phyloP scores from a whole-genome alignment of 2,888 invertebrate species.

The Tribolium freemani region DNA sequence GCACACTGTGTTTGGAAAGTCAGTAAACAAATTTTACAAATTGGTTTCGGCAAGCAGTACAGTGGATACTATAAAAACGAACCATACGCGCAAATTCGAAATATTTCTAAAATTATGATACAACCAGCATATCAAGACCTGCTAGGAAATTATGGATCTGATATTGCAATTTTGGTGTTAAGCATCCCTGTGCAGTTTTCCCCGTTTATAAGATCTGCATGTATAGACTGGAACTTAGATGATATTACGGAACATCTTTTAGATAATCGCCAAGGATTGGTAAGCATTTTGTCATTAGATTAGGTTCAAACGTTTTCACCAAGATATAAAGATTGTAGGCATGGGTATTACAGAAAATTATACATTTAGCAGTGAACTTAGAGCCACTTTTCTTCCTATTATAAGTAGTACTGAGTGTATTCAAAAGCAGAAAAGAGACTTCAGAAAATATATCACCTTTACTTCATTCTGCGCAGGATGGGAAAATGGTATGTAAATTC shows the following conservation, averaged over 20 bases:
- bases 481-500: no score
- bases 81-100: slow-evolving; percentile 57
- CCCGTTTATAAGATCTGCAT: slow-evolving; percentile 69
- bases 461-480: no score
- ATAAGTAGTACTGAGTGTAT: no score
- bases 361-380: no score
- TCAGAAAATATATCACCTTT: no score
- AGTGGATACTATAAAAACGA: slow-evolving; percentile 59
- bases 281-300: slow-evolving; percentile 40
- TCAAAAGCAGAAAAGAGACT: no score
- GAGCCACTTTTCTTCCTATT: no score
- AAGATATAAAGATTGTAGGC: no score
- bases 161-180: slow-evolving; percentile 71
- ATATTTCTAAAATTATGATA: slow-evolving; percentile 67
- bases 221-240: slow-evolving; percentile 67
- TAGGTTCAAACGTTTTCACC: no score
- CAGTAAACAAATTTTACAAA: slow-evolving; percentile 58
- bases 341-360: no score
- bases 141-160: slow-evolving; percentile 71
- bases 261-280: slow-evolving; percentile 53
- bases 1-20: slow-evolving; percentile 67
- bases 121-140: slow-evolving; percentile 70
- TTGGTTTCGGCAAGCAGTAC: slow-evolving; percentile 63
- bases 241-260: slow-evolving; percentile 53
- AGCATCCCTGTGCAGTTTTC: slow-evolving; percentile 65